These are phyloP conservation scores for Hymenochirus boettgeri DNA, from an alignment of 2,113 vertebrate species.

Conservation along the genomic window DNA sequence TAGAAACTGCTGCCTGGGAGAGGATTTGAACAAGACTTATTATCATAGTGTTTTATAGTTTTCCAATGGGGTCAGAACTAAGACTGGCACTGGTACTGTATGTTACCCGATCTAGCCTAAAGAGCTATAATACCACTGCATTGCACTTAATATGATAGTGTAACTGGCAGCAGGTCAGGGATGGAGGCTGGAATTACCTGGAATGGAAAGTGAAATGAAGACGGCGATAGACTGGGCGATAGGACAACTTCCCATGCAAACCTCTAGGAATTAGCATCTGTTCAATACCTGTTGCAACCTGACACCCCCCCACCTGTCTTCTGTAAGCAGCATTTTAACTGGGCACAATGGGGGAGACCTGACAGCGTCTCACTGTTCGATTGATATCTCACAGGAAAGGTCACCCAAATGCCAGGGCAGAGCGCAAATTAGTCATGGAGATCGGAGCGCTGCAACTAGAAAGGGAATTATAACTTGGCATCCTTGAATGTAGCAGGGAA, in stretches of 20 bases:
- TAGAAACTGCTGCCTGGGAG: no score
- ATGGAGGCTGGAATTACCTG: slow-evolving; percentile 79
- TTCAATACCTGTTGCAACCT: slow-evolving; percentile 78
- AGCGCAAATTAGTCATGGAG: no score
- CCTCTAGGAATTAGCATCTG: slow-evolving; percentile 78
- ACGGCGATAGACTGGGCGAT: slow-evolving; percentile 74
- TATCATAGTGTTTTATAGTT: no score
- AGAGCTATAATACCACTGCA: slow-evolving; percentile 85
- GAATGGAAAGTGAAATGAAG: slow-evolving; percentile 89
- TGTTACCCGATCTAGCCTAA: slow-evolving; percentile 91
- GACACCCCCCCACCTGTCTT: slow-evolving; percentile 70
- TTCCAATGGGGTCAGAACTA: slow-evolving; percentile 1
- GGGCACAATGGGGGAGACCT: slow-evolving; percentile 70
- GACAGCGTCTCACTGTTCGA: slow-evolving; percentile 76
- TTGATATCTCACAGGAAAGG: slow-evolving; percentile 60
- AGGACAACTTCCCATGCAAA: slow-evolving; percentile 77
- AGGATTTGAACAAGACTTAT: no score
- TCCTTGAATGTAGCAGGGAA: no score
- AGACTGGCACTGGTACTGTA: slow-evolving; percentile 43
- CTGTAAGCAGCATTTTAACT: slow-evolving; percentile 59
- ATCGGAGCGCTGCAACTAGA: no score
- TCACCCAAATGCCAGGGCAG: slow-evolving; percentile 68
- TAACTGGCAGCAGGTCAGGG: slow-evolving; percentile 78
- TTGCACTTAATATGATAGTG: slow-evolving; percentile 87
- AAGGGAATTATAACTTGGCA: no score